Percentiles rank a stretch among this genome's conserved stretches.
Conservation (phyloP, 1,140 invertebrate genomes). For the Brachionus calyciflorus region DNA sequence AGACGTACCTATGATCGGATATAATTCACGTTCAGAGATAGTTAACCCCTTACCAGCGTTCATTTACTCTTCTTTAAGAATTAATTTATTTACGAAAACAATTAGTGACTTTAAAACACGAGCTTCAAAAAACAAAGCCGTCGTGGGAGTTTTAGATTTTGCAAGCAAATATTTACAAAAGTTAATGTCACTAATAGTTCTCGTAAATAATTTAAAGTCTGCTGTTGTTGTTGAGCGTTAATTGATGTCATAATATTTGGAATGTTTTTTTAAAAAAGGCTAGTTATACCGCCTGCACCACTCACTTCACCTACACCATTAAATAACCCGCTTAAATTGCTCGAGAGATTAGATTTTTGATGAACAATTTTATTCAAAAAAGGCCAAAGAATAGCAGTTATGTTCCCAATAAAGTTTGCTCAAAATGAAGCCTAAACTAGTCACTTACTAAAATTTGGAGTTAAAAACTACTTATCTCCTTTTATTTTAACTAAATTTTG, state of each 20-base stretch:
- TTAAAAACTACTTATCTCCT: too few relatives aligned
- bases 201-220: slow-evolving; percentile 27
- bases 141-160: slow-evolving; percentile 87
- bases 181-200: slow-evolving; percentile 71
- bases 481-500: too few relatives aligned
- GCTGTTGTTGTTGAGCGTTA: slow-evolving; percentile 61
- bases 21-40: slow-evolving; percentile 70
- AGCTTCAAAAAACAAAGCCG: slow-evolving; percentile 53
- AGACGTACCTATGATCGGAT: not conserved
- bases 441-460: too few relatives aligned
- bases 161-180: slow-evolving; percentile 95
- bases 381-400: too few relatives aligned
- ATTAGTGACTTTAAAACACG: slow-evolving; percentile 84
- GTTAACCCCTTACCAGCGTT: slow-evolving; percentile 93
- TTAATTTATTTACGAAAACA: slow-evolving; percentile 65
- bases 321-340: not conserved
- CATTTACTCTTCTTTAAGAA: slow-evolving; percentile 69
- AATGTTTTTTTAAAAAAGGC: not conserved
- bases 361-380: too few relatives aligned
- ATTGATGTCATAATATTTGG: slow-evolving; percentile 55
- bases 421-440: too few relatives aligned
- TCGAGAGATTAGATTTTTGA: too few relatives aligned
- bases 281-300: slow-evolving; percentile 17
- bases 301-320: slow-evolving; percentile 36
- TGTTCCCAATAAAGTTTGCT: too few relatives aligned